Percentiles rank a stretch among this genome's conserved stretches.
These are phyloP conservation scores for Siniperca undulata DNA, from an alignment of 2,797 vertebrate genomes.

Conservation along the genomic window DNA sequence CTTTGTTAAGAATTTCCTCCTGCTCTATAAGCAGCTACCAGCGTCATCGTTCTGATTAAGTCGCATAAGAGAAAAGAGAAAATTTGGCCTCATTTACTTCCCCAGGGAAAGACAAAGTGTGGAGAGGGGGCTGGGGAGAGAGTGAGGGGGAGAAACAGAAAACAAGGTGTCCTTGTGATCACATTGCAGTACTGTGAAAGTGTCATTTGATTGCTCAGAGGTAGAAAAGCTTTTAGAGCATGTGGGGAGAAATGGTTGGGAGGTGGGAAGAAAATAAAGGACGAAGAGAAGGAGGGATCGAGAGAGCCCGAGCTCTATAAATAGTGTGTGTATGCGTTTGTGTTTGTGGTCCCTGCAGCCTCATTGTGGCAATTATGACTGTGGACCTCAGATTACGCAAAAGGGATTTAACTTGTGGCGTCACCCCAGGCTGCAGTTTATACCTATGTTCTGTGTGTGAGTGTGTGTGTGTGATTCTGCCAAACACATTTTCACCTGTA, in stretches of 20 bases:
- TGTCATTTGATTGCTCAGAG: constrained; percentile 66
- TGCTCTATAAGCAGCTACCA: constrained; percentile 64
- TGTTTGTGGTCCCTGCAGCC: constrained; percentile 78
- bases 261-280: constrained; percentile 46
- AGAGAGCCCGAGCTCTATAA: constrained; percentile 84
- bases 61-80: constrained; percentile 73
- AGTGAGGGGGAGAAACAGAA: constrained; percentile 27
- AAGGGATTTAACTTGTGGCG: constrained; percentile 85
- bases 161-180: constrained; percentile 77
- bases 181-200: constrained; percentile 71
- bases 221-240: constrained; percentile 52
- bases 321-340: constrained; percentile 73
- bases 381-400: constrained; percentile 84
- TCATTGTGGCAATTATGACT: constrained; percentile 81
- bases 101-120: constrained; percentile 55
- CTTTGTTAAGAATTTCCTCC: constrained; percentile 63
- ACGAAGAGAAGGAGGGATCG: constrained; percentile 34
- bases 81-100: constrained; percentile 79
- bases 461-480: constrained; percentile 45
- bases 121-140: constrained; percentile 22
- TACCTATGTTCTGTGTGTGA: constrained; percentile 54
- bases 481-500: constrained; percentile 22
- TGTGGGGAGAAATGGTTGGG: constrained; percentile 30
- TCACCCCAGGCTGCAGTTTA: constrained; percentile 85
- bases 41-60: constrained; percentile 78